Percentiles rank a stretch among this genome's conserved stretches.
phyloP scores from a whole-genome alignment of 2,113 vertebrate genomes.

The Prunella fulvescens region DNA sequence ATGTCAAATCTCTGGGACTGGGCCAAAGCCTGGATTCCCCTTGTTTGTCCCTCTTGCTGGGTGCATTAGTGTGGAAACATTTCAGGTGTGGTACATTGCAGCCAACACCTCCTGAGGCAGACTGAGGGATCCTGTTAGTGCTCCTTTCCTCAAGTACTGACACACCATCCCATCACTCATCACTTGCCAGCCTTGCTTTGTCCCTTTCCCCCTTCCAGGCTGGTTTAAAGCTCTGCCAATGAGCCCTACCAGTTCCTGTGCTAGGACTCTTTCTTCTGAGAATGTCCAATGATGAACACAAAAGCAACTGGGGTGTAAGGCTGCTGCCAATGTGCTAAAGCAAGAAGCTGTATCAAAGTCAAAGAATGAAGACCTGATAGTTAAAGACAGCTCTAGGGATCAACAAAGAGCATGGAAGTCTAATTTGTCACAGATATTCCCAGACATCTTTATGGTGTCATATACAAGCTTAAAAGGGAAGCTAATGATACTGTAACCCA shows the following conservation, averaged over 20 bases:
- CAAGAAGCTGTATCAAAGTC: neutral
- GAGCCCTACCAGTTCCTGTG: neutral
- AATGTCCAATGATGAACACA: neutral
- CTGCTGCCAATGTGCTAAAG: neutral
- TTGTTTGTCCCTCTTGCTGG: neutral
- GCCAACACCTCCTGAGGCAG: neutral
- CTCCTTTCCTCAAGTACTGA: neutral
- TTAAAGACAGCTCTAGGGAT: neutral
- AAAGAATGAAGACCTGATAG: constrained; percentile 15
- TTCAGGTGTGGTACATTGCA: neutral
- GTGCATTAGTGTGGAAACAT: neutral
- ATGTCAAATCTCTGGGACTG: neutral
- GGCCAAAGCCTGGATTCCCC: neutral
- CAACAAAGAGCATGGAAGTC: constrained; percentile 17
- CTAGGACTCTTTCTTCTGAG: neutral
- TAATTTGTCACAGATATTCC: constrained; percentile 17
- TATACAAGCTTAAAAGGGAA: constrained; percentile 53
- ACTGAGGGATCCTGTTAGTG: neutral
- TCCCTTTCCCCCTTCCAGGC: neutral
- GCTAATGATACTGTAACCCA: constrained; percentile 34
- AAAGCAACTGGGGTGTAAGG: neutral
- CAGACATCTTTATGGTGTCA: constrained; percentile 40
- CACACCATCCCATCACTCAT: neutral
- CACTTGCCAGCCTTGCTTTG: neutral
- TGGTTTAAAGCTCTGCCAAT: neutral